Base-by-base conservation (phyloP, 2,888 invertebrate genomes). In the Octodonta nipae region DNA sequence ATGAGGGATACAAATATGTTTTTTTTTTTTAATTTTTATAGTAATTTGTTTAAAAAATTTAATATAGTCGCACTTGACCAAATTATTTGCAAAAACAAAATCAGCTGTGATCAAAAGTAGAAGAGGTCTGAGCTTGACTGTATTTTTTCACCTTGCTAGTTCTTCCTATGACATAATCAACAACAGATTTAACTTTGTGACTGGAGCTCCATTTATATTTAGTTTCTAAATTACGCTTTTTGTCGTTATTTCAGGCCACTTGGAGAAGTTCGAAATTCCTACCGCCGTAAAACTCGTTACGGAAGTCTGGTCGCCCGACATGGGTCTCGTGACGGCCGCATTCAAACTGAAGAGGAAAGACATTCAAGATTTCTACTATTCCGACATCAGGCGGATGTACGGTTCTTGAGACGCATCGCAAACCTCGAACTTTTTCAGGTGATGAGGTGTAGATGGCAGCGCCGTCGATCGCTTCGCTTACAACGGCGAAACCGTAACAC, bases 281-380 rank as follows among this genome's bases (percentile, higher is more conserved):
- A 78, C 81, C 20, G 86, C 83, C 3, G 74, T 93, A 33, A 84
- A 82, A 58, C 67, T 96, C 35, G 85, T 86, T 58, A 72, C 79
- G 31, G 95, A 95, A 53, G 81, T 85, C 38, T 98, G 96, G 96
- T 88, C 92, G 1, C 95, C 96, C 0, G 95, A 95, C 58, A 86
- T 84, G 75, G 95, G 93, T 34, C 74, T 96, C 28, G 91, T 96
- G 6, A 98, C 96, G 16, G 96, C 95, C 44, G 95, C 96, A 33
- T 89, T 95, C 67, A 98, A 98, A 67, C 71, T 96, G 58, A 95
- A 93, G 65, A 73, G 96, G 54, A 92, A 89, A 72, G 87, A 87
- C 61, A 92, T 96, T 50, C 88, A 93, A 65, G 85, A 88, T 45
- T 74, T 80, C 49, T 96, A 92, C 70, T 80, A 87, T 64, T 77